Base-by-base conservation (phyloP, 2,888 invertebrate genomes). In the Zygothrica quintamaculata region DNA sequence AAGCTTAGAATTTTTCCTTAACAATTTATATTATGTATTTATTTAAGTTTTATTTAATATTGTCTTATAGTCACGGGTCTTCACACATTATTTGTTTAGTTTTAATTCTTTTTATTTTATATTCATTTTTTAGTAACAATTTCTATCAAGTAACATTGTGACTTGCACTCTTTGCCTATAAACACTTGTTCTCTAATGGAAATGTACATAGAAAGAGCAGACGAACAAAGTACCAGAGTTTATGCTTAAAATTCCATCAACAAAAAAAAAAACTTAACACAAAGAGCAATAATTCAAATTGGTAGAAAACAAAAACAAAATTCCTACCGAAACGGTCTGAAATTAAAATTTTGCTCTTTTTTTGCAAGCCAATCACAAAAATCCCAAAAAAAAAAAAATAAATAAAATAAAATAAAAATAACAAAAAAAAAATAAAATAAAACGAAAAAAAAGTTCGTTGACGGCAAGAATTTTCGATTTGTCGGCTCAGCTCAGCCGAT, bases 331-430 rank as follows among this genome's bases (percentile, higher is more conserved):
- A 59, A 39, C 39, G 43, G 34, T 15, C 57, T 40, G 44, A 65
- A 56, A 67, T 62, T 56, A 65, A 56, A 67, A 58, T 56, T 46
- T 26, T n/a, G n/a, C n/a, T n/a, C n/a, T n/a, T 53, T 40, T 33
- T 56, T 43, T 42, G 39, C 57, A 48, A 47, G 34, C 37, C 29
- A 46, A 59, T 65, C 34, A 25, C 46, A 60, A 55, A 39, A 51
- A 33, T 7, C 34, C 52, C 37, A 15, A 51, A 37, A 39, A 26
- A 37, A 25, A 42, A 48, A 25, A 47, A 64, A 52, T 11, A 43
- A 65, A 6, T 16, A 11, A 26, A 22, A 9, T 3, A 53, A 42
- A 37, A 36, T 22, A 51, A 44, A 15, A 40, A 48, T 5, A 37
- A n/a, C n/a, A 15, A 26, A 11, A 50, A 16, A 12, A 2, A 1